Evolutionary conservation across 1,140 invertebrate species (phyloP).

Genomic region (Drosophila cardini): DNA sequence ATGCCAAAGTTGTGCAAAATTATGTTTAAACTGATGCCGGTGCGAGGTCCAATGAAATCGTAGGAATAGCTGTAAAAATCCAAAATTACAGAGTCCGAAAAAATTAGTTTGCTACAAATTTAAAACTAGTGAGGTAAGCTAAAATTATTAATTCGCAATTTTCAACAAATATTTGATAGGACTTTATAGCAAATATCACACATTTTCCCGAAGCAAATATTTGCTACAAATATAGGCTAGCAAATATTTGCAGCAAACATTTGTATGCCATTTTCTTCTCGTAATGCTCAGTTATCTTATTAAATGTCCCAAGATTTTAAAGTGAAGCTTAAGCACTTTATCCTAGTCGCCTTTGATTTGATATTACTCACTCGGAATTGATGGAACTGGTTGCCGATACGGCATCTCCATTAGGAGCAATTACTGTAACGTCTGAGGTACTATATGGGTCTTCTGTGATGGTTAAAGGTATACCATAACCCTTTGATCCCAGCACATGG

Average conservation of each 20-base stretch:
- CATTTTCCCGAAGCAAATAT: too few relatives aligned
- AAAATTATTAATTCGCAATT: too few relatives aligned
- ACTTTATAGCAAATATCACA: too few relatives aligned
- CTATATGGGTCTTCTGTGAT: not conserved
- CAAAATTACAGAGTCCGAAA: not conserved
- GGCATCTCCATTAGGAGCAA: conserved; percentile 10
- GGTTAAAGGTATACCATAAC: not conserved
- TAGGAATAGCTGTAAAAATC: not conserved
- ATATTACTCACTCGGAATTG: not conserved
- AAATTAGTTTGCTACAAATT: not conserved
- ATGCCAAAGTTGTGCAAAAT: not conserved
- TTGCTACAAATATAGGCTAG: too few relatives aligned
- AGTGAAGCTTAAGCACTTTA: too few relatives aligned
- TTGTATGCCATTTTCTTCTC: too few relatives aligned
- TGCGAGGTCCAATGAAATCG: not conserved
- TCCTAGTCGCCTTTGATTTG: not conserved
- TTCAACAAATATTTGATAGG: too few relatives aligned
- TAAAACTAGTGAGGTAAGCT: too few relatives aligned
- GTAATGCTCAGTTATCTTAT: too few relatives aligned
- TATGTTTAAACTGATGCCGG: conserved; percentile 1
- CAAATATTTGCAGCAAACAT: too few relatives aligned
- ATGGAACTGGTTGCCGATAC: conserved; percentile 6
- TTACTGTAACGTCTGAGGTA: not conserved
- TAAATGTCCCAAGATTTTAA: too few relatives aligned
- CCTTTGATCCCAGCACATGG: not conserved